Evolutionary conservation across 2,797 vertebrate species (phyloP), one percentile per base, ranked within the genome.

Genomic region (Enteromius paludinosus): DNA sequence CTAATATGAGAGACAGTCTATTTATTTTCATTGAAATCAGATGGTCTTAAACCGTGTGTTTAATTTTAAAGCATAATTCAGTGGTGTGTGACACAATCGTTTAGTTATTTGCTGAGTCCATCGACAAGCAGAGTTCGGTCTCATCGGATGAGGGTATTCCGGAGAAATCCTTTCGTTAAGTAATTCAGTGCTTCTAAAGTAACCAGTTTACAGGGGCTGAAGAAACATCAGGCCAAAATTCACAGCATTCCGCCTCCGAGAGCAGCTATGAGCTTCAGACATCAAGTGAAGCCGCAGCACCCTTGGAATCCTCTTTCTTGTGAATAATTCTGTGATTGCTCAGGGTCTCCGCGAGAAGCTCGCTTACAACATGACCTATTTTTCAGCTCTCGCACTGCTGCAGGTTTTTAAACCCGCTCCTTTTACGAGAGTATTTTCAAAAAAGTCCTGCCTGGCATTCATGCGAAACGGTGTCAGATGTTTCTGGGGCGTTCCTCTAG

Each of bases 291-390:
- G 81, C 84, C 85, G 52, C 87, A 86, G 84, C 30, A 5, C 78
- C 54, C 73, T 78, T 62, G 86, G 88, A 91, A 88, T 90, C 86
- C 88, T 85, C 85, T 92, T 84, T 89, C 88, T 90, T 77, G 81
- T 81, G 91, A 92, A 88, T 92, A 87, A 92, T 90, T 93, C 87
- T 91, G 81, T 86, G 88, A 85, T 92, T 90, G 89, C 91, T 91
- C 89, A 86, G 88, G 90, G 88, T 91, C 92, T 91, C 85, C 86
- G 18, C 33, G 30, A 79, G 87, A 91, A 87, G 88, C 84, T 90
- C 87, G 85, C 88, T 92, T 90, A 88, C 91, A 88, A 84, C 71
- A 64, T 93, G 93, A 95, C 93, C 92, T 94, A 94, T 94, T 94
- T 94, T 93, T 89, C 86, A 90, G 82, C 81, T 85, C 20, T 70